These are phyloP conservation scores for Stenodera caucasica DNA, from an alignment of 2,888 invertebrate genomes.

Conservation along the genomic window DNA sequence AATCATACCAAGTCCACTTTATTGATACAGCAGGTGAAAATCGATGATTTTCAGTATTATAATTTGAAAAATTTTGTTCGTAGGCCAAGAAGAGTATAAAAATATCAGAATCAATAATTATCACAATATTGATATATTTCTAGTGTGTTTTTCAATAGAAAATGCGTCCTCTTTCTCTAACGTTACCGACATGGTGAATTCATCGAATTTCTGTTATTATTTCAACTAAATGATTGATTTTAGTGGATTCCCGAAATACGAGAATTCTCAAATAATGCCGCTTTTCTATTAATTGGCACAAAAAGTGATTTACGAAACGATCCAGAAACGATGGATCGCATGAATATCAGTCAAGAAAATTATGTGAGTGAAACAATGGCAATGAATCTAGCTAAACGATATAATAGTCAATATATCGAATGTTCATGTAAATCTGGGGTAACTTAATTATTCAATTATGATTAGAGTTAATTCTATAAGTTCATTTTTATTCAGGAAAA, in stretches of 20 bases:
- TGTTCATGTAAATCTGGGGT: constrained; percentile 29
- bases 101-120: constrained; percentile 26
- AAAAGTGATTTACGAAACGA: constrained; percentile 31
- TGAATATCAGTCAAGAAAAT: constrained; percentile 26
- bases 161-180: constrained; percentile 28
- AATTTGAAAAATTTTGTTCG: background rate
- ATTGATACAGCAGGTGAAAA: constrained; percentile 33
- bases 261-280: constrained; percentile 20
- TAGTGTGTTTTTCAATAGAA: constrained; percentile 31
- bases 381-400: constrained; percentile 26
- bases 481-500: constrained; percentile 17
- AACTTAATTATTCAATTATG: background rate
- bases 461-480: too few relatives aligned
- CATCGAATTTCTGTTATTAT: background rate
- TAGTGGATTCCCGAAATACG: constrained; percentile 33
- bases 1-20: constrained; percentile 24
- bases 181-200: constrained; percentile 28
- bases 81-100: constrained; percentile 32
- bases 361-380: constrained; percentile 26
- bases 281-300: constrained; percentile 29
- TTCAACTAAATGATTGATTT: constrained; percentile 7
- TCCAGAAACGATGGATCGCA: constrained; percentile 31
- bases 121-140: constrained; percentile 24
- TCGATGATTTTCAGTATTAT: background rate
- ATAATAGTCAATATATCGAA: constrained; percentile 30